Percentiles rank a stretch among this genome's conserved stretches.
phyloP scores from a whole-genome alignment of 2,888 invertebrate genomes.

The Branchinecta sandiegonensis region DNA sequence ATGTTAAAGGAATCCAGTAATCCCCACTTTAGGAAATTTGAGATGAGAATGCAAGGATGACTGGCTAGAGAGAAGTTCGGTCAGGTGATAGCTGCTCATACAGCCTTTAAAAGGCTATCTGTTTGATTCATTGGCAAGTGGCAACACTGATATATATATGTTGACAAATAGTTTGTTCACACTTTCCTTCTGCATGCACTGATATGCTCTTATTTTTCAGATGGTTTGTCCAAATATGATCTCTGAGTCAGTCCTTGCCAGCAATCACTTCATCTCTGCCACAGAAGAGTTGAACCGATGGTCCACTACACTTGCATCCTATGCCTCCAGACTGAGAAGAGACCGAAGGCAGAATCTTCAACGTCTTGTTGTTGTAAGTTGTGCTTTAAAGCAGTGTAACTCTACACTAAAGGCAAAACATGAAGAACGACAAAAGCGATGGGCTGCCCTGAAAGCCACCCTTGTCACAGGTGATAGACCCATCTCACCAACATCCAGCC shows the following conservation, averaged over 20 bases:
- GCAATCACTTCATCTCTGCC: not conserved
- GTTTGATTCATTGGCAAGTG: no score
- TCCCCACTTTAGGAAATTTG: no score
- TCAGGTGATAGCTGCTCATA: no score
- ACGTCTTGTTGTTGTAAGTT: constrained; percentile 6
- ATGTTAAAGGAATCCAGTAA: no score
- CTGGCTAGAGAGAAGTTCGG: no score
- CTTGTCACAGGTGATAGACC: not conserved
- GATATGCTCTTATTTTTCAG: not conserved
- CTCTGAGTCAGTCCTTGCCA: not conserved
- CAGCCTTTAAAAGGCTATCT: no score
- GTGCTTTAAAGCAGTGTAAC: constrained; percentile 5
- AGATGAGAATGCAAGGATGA: no score
- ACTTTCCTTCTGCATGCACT: no score
- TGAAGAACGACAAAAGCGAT: constrained; percentile 10
- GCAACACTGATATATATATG: no score
- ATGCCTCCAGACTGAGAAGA: not conserved
- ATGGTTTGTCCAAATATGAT: constrained; percentile 10
- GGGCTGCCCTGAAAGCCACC: not conserved
- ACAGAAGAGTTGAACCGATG: constrained; percentile 6
- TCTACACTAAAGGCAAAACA: not conserved
- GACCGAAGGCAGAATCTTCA: constrained; percentile 6
- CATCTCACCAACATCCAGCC: not conserved
- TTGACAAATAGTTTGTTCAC: no score
- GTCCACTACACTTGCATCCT: constrained; percentile 4